Evolutionary conservation across 2,113 vertebrate species (phyloP).

Genomic region (Herpailurus yagouaroundi): DNA sequence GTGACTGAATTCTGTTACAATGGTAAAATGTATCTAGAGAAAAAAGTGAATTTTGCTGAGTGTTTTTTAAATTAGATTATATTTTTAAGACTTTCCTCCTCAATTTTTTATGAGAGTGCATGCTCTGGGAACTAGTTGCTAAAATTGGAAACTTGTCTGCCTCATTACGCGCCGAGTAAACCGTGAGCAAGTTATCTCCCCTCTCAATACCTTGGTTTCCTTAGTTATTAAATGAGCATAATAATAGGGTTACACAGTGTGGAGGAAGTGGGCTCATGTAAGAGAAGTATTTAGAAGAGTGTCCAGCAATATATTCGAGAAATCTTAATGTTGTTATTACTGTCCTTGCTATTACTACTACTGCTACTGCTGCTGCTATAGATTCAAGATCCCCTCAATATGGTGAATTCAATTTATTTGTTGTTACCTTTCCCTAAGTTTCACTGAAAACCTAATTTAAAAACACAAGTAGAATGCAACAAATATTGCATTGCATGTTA

Average conservation of each 20-base stretch:
- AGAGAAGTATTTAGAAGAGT: not conserved
- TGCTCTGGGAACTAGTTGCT: not conserved
- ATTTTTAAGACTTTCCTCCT: not conserved
- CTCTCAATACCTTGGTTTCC: not conserved
- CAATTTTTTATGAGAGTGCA: not conserved
- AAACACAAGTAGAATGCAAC: not conserved
- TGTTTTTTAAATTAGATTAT: not conserved
- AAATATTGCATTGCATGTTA: no score
- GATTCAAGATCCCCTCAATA: not conserved
- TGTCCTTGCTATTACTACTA: not conserved
- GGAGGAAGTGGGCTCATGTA: not conserved
- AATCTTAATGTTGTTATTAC: not conserved
- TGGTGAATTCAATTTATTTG: not conserved
- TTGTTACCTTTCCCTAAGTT: slow-evolving; percentile 4
- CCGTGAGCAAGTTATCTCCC: not conserved
- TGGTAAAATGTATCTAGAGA: not conserved
- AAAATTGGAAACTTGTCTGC: not conserved
- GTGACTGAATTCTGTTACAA: not conserved
- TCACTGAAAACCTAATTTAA: not conserved
- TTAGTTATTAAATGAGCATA: not conserved
- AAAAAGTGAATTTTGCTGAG: not conserved
- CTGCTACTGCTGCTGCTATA: not conserved
- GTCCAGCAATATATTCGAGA: not conserved
- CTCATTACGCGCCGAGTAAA: not conserved
- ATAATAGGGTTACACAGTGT: not conserved